These are phyloP conservation scores for Syngnathus scovelli DNA, from an alignment of 2,113 vertebrate genomes.

Conservation along the genomic window DNA sequence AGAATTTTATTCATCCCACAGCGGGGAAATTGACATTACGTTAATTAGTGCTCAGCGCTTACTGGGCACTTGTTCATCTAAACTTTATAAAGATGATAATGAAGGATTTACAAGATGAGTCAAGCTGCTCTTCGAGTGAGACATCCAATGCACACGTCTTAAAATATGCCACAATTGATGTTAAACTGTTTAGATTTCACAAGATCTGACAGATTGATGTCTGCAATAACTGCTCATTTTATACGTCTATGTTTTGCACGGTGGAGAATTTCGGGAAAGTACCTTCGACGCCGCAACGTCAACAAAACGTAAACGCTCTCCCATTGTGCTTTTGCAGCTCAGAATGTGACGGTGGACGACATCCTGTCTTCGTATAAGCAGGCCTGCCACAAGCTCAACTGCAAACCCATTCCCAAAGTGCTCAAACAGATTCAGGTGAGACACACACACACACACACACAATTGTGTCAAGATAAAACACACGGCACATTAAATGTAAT, in stretches of 20 bases:
- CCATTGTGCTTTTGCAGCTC: slow-evolving; percentile 72
- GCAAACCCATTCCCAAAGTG: slow-evolving; percentile 88
- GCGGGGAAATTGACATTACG: too few species aligned
- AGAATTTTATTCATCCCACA: too few species aligned
- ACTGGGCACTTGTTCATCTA: background rate
- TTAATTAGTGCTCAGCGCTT: background rate
- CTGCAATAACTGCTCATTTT: background rate
- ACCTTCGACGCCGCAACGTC: background rate
- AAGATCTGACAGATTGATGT: background rate
- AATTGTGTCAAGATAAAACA: background rate
- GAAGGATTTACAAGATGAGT: too few species aligned
- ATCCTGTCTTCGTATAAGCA: slow-evolving; percentile 82
- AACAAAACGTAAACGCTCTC: slow-evolving; percentile 3
- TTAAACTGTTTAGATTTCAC: background rate
- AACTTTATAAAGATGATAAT: background rate
- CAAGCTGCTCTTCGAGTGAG: too few species aligned
- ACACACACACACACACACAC: background rate
- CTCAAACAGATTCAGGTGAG: slow-evolving; percentile 90
- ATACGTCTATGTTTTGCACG: background rate
- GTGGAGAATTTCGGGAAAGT: background rate
- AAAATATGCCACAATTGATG: background rate
- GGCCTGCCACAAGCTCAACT: slow-evolving; percentile 92
- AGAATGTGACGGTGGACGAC: slow-evolving; percentile 89
- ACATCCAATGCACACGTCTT: too few species aligned
- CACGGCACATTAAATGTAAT: slow-evolving; percentile 5